phyloP scores from a whole-genome alignment of 2,113 vertebrate species.

The Sinocyclocheilus anshuiensis region DNA sequence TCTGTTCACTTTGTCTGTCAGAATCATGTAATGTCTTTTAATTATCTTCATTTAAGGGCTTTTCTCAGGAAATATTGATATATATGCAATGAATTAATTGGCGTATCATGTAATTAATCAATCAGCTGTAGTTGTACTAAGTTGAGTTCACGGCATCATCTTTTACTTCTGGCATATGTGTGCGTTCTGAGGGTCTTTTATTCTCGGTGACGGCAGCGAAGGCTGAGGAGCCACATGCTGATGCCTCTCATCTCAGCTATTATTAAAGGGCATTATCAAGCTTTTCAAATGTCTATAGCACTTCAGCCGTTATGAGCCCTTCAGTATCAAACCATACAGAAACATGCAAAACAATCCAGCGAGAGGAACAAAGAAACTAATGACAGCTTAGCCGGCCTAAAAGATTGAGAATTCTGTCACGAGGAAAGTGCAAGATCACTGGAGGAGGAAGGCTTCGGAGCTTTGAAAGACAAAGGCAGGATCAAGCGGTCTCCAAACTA shows the following conservation, averaged over 20 bases:
- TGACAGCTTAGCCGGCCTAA: constrained; percentile 67
- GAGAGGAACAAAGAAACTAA: constrained; percentile 65
- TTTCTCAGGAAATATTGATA: background rate
- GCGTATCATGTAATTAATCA: background rate
- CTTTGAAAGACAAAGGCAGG: constrained; percentile 69
- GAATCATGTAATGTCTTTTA: background rate
- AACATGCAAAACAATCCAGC: constrained; percentile 53
- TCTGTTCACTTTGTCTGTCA: background rate
- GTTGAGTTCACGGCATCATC: background rate
- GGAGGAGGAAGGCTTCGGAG: constrained; percentile 63
- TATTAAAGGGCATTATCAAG: constrained; percentile 50
- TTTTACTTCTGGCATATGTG: background rate
- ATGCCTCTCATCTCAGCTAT: constrained; percentile 46
- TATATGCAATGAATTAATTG: background rate
- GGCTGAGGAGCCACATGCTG: constrained; percentile 21
- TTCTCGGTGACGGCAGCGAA: background rate
- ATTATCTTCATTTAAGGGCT: background rate
- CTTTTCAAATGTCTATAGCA: constrained; percentile 51
- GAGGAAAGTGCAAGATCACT: constrained; percentile 64
- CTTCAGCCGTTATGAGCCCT: constrained; percentile 39
- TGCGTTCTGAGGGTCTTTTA: background rate
- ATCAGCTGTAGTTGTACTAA: background rate
- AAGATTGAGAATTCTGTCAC: constrained; percentile 68
- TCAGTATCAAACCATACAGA: constrained; percentile 52
- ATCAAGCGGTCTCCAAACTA: constrained; percentile 68